These are phyloP conservation scores for Nasonovia ribisnigri DNA, from an alignment of 2,888 invertebrate genomes.

Conservation along the genomic window DNA sequence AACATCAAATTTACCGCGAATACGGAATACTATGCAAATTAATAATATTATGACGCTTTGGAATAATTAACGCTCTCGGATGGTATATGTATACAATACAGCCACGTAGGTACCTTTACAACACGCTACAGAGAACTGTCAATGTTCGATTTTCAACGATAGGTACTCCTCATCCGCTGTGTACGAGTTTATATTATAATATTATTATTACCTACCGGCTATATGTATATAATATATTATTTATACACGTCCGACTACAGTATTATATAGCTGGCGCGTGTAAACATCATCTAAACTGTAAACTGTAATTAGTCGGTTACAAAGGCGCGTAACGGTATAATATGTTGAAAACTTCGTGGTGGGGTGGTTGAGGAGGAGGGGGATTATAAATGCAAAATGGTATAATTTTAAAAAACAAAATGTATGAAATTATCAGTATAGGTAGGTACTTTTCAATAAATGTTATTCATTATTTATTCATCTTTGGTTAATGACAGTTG, in stretches of 20 bases:
- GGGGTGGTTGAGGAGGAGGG: neutral
- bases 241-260: neutral
- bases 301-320: neutral
- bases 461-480: neutral
- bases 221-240: neutral
- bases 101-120: neutral
- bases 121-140: constrained; percentile 1
- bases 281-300: neutral
- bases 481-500: neutral
- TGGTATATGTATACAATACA: neutral
- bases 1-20: neutral
- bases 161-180: neutral
- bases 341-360: neutral
- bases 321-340: neutral
- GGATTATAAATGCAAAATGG: neutral
- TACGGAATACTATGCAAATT: constrained; percentile 29
- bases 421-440: neutral
- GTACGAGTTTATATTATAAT: neutral
- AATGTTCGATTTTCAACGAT: constrained; percentile 30
- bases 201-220: neutral
- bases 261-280: neutral
- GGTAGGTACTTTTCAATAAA: neutral
- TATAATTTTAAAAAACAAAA: neutral
- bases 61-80: constrained; percentile 18
- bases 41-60: constrained; percentile 25